Conservation (phyloP, 2,888 invertebrate genomes). For the Chaetogeoica ovagalla region DNA sequence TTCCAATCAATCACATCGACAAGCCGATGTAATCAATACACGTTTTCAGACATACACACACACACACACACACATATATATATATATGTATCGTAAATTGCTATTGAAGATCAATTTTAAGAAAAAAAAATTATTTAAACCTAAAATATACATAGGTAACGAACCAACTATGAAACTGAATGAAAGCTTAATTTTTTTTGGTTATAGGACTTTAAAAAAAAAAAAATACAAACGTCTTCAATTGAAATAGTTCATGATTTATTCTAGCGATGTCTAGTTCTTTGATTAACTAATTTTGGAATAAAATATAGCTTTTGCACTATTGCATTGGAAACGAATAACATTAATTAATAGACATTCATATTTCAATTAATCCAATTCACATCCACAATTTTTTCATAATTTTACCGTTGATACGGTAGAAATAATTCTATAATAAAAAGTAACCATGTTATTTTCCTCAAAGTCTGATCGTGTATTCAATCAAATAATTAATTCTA, state of each 20-base stretch:
- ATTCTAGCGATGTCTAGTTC: no score
- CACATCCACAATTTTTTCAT: no score
- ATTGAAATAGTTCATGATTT: no score
- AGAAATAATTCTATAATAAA: not conserved
- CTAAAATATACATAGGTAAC: not conserved
- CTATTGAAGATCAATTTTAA: not conserved
- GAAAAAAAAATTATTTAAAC: not conserved
- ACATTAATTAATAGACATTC: no score
- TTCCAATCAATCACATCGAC: conserved; percentile 1
- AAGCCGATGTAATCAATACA: not conserved
- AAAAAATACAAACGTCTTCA: no score
- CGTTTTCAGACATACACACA: not conserved
- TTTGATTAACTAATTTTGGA: no score
- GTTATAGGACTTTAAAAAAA: not conserved
- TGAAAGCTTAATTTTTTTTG: not conserved
- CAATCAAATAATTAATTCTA: not conserved
- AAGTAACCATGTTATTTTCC: not conserved
- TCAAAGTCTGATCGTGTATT: not conserved
- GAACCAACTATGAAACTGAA: not conserved
- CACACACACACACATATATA: no score
- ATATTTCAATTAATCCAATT: no score
- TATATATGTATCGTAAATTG: not conserved
- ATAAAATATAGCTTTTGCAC: no score
- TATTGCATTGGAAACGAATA: no score
- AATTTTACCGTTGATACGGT: not conserved